phyloP scores from a whole-genome alignment of 1,140 invertebrate genomes.

The Saccostrea cuccullata region DNA sequence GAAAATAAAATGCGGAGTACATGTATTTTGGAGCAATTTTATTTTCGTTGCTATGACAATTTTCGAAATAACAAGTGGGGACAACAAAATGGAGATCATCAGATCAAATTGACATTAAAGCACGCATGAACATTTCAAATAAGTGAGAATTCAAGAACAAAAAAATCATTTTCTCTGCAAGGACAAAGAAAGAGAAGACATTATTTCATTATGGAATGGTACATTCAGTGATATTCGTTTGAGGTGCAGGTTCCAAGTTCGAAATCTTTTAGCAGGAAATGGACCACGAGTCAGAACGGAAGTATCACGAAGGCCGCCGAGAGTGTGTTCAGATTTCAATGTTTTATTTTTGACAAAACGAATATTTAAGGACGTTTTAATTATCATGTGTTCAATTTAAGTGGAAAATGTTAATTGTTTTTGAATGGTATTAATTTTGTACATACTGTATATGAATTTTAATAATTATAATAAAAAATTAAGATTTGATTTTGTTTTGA shows the following conservation, averaged over 20 bases:
- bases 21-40: no score
- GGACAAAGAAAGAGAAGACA: no score
- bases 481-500: no score
- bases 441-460: no score
- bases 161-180: not conserved
- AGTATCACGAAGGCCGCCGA: not conserved
- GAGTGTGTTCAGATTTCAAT: conserved; percentile 7
- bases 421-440: not conserved
- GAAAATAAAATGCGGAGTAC: not conserved
- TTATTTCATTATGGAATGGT: not conserved
- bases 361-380: not conserved
- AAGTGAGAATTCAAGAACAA: not conserved
- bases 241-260: not conserved
- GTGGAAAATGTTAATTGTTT: not conserved
- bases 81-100: not conserved
- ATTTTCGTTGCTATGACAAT: not conserved
- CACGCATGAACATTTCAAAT: not conserved
- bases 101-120: not conserved
- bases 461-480: no score
- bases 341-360: not conserved
- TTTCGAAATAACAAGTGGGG: no score
- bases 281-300: not conserved
- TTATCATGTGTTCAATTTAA: not conserved
- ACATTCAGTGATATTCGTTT: not conserved
- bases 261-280: not conserved